Evolutionary conservation across 1,140 invertebrate species (phyloP).

Genomic region (Brachionus asplanchnoidis): DNA sequence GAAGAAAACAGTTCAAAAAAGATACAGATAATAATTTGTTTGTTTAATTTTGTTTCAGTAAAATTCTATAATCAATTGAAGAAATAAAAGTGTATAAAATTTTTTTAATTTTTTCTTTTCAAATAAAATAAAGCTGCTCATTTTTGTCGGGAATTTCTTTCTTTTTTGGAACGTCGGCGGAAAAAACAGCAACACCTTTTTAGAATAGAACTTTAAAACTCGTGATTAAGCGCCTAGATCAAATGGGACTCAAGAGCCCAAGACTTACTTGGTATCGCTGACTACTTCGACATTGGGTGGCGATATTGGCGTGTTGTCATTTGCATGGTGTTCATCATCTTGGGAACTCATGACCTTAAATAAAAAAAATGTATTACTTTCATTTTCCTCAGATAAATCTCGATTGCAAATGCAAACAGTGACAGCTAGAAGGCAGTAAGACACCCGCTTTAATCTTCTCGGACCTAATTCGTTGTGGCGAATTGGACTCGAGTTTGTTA

Average conservation of each 20-base stretch:
- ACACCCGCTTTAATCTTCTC: not conserved
- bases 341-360: slow-evolving; percentile 28
- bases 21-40: slow-evolving; percentile 27
- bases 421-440: not conserved
- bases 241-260: not conserved
- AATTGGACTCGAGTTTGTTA: not conserved
- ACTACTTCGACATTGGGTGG: slow-evolving; percentile 42
- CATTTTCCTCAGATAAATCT: too few relatives aligned
- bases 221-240: not conserved
- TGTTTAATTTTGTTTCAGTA: slow-evolving; percentile 16
- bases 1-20: slow-evolving; percentile 9
- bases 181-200: slow-evolving; percentile 39
- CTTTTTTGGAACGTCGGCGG: slow-evolving; percentile 37
- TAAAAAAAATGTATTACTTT: not conserved
- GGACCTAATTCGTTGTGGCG: not conserved
- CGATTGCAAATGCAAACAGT: not conserved
- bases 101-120: not conserved
- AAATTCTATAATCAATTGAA: slow-evolving; percentile 11
- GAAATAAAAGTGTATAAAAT: slow-evolving; percentile 16
- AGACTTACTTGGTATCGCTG: slow-evolving; percentile 36
- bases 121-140: not conserved
- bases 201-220: slow-evolving; percentile 25
- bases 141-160: slow-evolving; percentile 35
- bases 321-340: slow-evolving; percentile 32
- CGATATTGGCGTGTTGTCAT: slow-evolving; percentile 28